These are phyloP conservation scores for Malacoraja senta DNA, from an alignment of 2,797 vertebrate genomes.

Conservation along the genomic window DNA sequence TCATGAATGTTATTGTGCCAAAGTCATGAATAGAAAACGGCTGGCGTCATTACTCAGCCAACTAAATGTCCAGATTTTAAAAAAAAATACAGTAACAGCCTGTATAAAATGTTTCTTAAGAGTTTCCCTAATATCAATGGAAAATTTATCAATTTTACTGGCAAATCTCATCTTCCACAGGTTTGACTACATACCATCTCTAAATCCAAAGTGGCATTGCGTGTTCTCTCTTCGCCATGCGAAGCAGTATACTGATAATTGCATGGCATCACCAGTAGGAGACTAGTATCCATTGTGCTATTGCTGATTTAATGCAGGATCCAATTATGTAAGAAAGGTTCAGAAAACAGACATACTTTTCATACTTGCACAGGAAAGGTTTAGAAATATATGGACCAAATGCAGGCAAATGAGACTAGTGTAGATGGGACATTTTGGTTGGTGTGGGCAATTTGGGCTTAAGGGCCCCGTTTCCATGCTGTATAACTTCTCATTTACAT, in stretches of 20 bases:
- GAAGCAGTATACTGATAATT: not conserved
- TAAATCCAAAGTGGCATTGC: not conserved
- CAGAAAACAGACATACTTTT: not conserved
- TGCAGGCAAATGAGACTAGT: no score
- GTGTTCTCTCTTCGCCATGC: not conserved
- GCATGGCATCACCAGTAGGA: not conserved
- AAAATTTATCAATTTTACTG: not conserved
- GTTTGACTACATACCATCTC: not conserved
- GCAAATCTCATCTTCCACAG: not conserved
- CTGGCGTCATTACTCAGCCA: not conserved
- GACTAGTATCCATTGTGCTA: not conserved
- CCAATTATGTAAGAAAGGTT: not conserved
- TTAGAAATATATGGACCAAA: no score
- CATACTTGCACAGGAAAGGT: no score
- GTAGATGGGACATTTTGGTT: no score
- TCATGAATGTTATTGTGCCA: not conserved
- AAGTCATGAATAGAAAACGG: constrained; percentile 1
- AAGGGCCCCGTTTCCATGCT: no score
- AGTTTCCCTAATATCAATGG: not conserved
- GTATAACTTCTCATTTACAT: not conserved
- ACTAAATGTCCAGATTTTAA: not conserved
- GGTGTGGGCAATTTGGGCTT: no score
- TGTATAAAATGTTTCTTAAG: not conserved
- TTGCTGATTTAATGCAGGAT: not conserved
- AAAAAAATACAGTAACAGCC: not conserved